Conservation (phyloP, 2,113 vertebrate genomes). For the Solea solea region DNA sequence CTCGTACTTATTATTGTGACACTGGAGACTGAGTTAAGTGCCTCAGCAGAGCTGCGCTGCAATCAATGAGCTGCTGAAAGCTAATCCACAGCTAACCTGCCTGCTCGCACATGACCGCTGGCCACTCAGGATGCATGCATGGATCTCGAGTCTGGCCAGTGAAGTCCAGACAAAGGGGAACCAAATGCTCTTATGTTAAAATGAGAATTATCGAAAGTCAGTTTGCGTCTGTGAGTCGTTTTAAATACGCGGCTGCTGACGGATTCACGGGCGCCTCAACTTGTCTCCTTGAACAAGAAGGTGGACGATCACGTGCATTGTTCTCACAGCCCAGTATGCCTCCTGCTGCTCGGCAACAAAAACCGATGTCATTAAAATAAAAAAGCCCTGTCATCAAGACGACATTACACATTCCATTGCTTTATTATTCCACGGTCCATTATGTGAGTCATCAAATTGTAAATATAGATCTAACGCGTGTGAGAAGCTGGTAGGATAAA, state of each 20-base stretch:
- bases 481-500: too few relatives aligned
- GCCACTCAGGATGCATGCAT: neutral
- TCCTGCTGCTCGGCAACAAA: too few relatives aligned
- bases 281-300: too few relatives aligned
- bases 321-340: too few relatives aligned
- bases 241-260: too few relatives aligned
- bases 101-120: slow-evolving; percentile 42
- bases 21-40: slow-evolving; percentile 62
- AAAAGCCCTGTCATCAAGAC: too few relatives aligned
- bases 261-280: too few relatives aligned
- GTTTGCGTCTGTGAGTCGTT: too few relatives aligned
- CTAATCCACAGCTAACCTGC: slow-evolving; percentile 46
- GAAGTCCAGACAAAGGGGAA: slow-evolving; percentile 9
- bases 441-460: slow-evolving; percentile 16
- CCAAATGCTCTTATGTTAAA: neutral
- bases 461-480: slow-evolving; percentile 26
- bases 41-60: slow-evolving; percentile 36
- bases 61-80: slow-evolving; percentile 63
- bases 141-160: slow-evolving; percentile 11
- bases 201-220: too few relatives aligned
- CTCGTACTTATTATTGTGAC: slow-evolving; percentile 39
- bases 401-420: too few relatives aligned
- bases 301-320: too few relatives aligned
- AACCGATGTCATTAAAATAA: too few relatives aligned
- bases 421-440: slow-evolving; percentile 2